These are phyloP conservation scores for Passer montanus DNA, from an alignment of 2,113 vertebrate genomes.

Conservation along the genomic window DNA sequence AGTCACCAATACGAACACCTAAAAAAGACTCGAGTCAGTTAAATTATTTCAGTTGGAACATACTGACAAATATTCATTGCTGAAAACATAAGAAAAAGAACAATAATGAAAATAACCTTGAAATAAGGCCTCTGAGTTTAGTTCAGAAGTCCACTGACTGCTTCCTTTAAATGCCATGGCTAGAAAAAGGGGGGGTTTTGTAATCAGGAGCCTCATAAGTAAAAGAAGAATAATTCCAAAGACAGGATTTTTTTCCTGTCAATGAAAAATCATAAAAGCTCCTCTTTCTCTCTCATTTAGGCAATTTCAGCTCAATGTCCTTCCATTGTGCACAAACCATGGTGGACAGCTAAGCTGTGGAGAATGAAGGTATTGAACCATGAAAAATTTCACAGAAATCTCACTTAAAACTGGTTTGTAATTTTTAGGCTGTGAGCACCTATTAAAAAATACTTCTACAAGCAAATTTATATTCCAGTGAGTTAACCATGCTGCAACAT, in stretches of 20 bases:
- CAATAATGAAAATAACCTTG: neutral
- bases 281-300: neutral
- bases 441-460: neutral
- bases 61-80: neutral
- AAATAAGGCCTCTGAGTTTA: neutral
- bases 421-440: neutral
- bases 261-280: neutral
- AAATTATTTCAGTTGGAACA: neutral
- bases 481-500: neutral
- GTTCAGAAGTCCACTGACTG: neutral
- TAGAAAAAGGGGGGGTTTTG: neutral
- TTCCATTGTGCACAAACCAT: neutral
- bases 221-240: neutral
- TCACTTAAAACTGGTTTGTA: neutral
- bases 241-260: neutral
- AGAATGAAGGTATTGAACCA: neutral
- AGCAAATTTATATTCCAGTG: neutral
- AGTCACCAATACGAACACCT: neutral
- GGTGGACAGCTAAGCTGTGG: neutral
- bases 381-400: neutral
- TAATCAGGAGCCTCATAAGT: neutral
- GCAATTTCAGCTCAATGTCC: neutral
- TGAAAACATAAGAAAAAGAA: neutral
- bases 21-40: neutral
- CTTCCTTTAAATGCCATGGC: neutral